phyloP scores from a whole-genome alignment of 2,888 invertebrate genomes.

The Apamea anceps region DNA sequence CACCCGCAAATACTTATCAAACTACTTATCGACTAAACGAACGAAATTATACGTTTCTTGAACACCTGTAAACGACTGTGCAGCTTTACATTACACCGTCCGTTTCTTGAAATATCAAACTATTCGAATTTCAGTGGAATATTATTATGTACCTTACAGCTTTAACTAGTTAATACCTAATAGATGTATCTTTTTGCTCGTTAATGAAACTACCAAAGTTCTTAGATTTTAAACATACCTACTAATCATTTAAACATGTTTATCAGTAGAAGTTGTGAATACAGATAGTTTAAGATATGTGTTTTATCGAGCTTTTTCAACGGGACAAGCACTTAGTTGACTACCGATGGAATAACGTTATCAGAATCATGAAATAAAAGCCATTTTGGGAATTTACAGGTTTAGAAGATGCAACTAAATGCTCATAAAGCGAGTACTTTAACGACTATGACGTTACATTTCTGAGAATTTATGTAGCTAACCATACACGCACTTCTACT shows the following conservation, averaged over 20 bases:
- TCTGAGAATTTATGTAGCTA: conserved; percentile 3
- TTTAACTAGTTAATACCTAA: conserved; percentile 69
- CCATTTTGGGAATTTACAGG: neutral
- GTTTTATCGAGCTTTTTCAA: neutral
- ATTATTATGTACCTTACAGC: conserved; percentile 64
- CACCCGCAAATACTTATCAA: conserved; percentile 11
- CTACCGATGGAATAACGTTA: neutral
- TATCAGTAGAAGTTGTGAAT: conserved; percentile 42
- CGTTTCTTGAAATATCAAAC: conserved; percentile 57
- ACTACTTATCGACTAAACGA: neutral
- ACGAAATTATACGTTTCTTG: conserved; percentile 7
- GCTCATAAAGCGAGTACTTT: neutral
- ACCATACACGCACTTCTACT: conserved; percentile 37
- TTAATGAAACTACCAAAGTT: conserved; percentile 30
- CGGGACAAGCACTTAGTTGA: neutral
- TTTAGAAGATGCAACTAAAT: neutral
- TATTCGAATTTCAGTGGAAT: conserved; percentile 52
- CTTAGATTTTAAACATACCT: conserved; percentile 13
- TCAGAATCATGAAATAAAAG: neutral
- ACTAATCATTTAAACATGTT: conserved; percentile 6
- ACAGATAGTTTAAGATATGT: neutral
- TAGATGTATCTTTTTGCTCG: conserved; percentile 53
- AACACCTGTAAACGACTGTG: conserved; percentile 50
- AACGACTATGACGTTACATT: neutral
- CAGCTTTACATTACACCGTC: conserved; percentile 69